phyloP scores from a whole-genome alignment of 64 coral and sea anemone species.

The Stichodactyla helianthus region DNA sequence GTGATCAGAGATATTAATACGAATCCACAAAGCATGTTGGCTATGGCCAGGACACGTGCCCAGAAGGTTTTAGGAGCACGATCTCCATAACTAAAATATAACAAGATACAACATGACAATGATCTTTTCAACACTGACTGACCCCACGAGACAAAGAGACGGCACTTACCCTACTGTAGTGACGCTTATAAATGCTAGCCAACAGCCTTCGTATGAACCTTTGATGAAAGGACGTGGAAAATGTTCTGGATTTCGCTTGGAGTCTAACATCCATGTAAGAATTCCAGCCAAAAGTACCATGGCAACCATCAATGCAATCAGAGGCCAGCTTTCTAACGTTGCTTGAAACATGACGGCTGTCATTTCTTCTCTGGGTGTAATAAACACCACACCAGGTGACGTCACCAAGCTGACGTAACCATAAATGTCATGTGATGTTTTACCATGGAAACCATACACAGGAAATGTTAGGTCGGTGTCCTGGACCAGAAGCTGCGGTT shows the following conservation, averaged over 20 bases:
- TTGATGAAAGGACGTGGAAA: slow-evolving; percentile 1
- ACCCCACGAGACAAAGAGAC: not conserved
- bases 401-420: slow-evolving; percentile 20
- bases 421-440: not conserved
- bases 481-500: not conserved
- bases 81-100: slow-evolving; percentile 47
- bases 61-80: slow-evolving; percentile 11
- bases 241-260: not conserved
- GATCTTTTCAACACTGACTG: not conserved
- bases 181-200: slow-evolving; percentile 25
- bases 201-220: not conserved
- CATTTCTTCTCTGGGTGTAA: not conserved
- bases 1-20: slow-evolving; percentile 34
- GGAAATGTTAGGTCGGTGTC: slow-evolving; percentile 34
- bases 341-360: slow-evolving; percentile 7
- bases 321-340: slow-evolving; percentile 15
- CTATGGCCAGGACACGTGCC: slow-evolving; percentile 21
- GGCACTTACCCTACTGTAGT: slow-evolving; percentile 9
- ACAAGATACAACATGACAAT: not conserved
- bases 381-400: slow-evolving; percentile 44
- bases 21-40: slow-evolving; percentile 22
- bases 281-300: slow-evolving; percentile 30
- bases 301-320: not conserved
- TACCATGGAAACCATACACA: slow-evolving; percentile 30
- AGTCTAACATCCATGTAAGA: slow-evolving; percentile 25